phyloP scores from a whole-genome alignment of 2,113 vertebrate genomes.

The Cygnus buccinator region DNA sequence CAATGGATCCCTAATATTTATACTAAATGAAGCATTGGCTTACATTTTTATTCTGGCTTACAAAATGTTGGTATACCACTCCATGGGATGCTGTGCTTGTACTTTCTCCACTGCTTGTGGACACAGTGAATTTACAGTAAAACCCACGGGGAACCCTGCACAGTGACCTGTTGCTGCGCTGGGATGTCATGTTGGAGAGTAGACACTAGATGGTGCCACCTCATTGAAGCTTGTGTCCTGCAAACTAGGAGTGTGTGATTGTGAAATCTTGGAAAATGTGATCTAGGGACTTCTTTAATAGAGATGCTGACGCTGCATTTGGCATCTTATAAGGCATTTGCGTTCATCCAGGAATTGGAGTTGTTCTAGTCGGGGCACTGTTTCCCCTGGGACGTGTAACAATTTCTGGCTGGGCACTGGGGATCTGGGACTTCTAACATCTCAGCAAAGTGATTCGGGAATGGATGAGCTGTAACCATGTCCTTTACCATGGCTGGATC shows the following conservation, averaged over 20 bases:
- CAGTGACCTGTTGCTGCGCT: background rate
- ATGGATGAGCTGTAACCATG: background rate
- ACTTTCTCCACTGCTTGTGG: background rate
- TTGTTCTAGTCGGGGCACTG: background rate
- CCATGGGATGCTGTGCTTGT: background rate
- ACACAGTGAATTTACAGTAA: rapidly evolving
- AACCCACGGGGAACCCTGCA: background rate
- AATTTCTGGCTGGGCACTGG: background rate
- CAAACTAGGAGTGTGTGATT: rapidly evolving
- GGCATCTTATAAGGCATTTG: background rate
- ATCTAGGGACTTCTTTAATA: background rate
- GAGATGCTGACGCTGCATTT: background rate
- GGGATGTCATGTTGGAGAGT: background rate
- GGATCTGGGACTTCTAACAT: background rate
- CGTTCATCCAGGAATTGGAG: rapidly evolving
- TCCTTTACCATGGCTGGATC: background rate
- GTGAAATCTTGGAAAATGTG: background rate
- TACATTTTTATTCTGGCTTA: rapidly evolving
- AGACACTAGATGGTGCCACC: constrained; percentile 48
- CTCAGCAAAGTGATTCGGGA: background rate
- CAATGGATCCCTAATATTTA: background rate
- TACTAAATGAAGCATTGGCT: rapidly evolving
- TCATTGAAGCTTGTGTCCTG: background rate
- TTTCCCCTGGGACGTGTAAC: background rate
- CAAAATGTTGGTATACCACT: background rate